Percentiles rank a stretch among this genome's conserved stretches.
Evolutionary conservation across 2,888 invertebrate species (phyloP).

Genomic region (Dryomyza anilis): DNA sequence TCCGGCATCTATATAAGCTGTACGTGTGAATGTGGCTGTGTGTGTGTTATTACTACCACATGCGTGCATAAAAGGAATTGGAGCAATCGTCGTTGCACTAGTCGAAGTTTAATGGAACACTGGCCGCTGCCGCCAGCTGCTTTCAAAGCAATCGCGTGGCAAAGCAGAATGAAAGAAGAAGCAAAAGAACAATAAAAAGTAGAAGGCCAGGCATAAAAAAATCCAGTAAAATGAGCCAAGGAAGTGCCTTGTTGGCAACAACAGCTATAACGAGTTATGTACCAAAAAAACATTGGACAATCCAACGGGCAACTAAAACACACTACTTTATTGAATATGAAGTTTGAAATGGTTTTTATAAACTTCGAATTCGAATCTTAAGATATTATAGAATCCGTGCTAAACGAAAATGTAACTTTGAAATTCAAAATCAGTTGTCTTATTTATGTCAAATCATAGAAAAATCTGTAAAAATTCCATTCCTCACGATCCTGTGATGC

Average conservation of each 20-base stretch:
- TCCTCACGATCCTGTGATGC: too few species aligned
- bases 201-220: neutral
- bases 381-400: too few species aligned
- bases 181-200: neutral
- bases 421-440: too few species aligned
- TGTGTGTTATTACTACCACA: neutral
- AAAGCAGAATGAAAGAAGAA: neutral
- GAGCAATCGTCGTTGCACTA: slow-evolving; percentile 2
- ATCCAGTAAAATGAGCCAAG: too few species aligned
- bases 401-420: too few species aligned
- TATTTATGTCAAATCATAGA: too few species aligned
- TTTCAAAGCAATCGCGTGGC: neutral
- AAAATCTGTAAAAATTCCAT: too few species aligned
- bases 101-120: slow-evolving; percentile 15
- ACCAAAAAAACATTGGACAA: neutral
- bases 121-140: neutral
- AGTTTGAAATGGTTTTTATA: too few species aligned
- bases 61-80: slow-evolving; percentile 6
- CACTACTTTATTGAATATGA: too few species aligned
- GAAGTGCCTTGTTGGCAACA: neutral
- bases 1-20: neutral
- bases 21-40: neutral
- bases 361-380: too few species aligned
- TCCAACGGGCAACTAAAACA: too few species aligned
- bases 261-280: too few species aligned